Evolutionary conservation across 2,113 vertebrate species (phyloP).

Genomic region (Campylomormyrus tamandua): DNA sequence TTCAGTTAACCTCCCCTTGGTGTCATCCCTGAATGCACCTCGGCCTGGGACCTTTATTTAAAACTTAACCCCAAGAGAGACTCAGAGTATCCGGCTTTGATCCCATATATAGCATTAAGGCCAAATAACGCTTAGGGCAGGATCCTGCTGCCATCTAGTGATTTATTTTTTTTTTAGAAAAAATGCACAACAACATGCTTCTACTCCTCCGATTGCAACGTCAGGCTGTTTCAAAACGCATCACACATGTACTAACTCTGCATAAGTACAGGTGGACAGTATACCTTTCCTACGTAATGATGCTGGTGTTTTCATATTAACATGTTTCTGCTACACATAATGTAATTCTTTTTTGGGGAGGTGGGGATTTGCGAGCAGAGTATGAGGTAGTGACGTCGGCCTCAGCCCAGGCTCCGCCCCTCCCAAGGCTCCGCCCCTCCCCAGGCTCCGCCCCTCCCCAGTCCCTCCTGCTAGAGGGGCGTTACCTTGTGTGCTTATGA

Average conservation of each 20-base stretch:
- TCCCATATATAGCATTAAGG: background rate
- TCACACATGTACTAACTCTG: background rate
- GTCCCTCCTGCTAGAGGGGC: background rate
- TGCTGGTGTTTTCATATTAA: background rate
- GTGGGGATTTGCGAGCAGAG: background rate
- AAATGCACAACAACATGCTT: background rate
- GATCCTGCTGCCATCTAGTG: background rate
- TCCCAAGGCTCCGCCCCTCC: background rate
- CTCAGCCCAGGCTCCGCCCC: background rate
- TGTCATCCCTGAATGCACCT: background rate
- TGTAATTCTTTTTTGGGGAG: background rate
- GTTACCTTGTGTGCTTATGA: slow-evolving; percentile 68
- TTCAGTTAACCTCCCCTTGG: background rate
- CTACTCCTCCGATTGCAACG: background rate
- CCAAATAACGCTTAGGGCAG: background rate
- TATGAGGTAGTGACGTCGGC: background rate
- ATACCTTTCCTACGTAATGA: background rate
- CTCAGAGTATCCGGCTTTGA: background rate
- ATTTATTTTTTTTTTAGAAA: background rate
- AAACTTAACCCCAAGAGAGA: background rate
- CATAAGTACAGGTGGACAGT: background rate
- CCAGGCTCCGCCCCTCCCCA: background rate
- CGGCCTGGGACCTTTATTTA: background rate
- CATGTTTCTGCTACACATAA: background rate
- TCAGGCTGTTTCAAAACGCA: background rate